A percentile compares a stretch with the other conserved stretches of the same genome.
Conservation (phyloP, 1,140 invertebrate genomes). For the Anastrepha ludens region DNA sequence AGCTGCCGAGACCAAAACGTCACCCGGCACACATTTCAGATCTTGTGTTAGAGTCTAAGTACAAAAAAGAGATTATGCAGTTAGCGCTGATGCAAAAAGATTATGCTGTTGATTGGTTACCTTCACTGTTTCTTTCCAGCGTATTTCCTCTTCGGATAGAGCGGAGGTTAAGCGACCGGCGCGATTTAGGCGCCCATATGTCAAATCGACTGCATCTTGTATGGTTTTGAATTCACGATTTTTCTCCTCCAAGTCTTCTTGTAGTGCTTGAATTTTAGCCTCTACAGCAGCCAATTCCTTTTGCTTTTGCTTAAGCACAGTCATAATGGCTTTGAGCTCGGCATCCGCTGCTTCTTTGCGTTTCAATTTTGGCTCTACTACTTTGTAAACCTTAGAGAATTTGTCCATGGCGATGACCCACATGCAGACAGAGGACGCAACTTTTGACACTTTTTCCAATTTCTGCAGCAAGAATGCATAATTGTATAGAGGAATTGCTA, state of each 20-base stretch:
- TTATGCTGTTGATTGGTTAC: constrained; percentile 71
- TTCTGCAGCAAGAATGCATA: constrained; percentile 74
- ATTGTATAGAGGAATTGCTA: not conserved
- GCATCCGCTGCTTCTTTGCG: constrained; percentile 83
- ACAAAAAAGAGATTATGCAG: not conserved
- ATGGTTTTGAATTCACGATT: constrained; percentile 81
- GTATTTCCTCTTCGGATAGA: constrained; percentile 86
- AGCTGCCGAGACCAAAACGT: constrained; percentile 88
- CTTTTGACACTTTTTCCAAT: constrained; percentile 84
- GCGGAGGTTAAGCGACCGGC: constrained; percentile 89
- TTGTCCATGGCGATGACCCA: constrained; percentile 93
- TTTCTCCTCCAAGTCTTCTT: constrained; percentile 77
- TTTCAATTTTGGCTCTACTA: constrained; percentile 89
- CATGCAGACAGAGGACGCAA: constrained; percentile 91
- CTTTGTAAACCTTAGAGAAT: constrained; percentile 87
- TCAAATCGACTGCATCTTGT: constrained; percentile 85
- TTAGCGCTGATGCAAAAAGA: not conserved
- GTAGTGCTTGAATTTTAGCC: constrained; percentile 73
- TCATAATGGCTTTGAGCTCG: constrained; percentile 85
- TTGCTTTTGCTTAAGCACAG: constrained; percentile 85
- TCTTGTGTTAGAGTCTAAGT: constrained; percentile 61
- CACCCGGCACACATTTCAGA: constrained; percentile 77
- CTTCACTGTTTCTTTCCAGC: constrained; percentile 86
- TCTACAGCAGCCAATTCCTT: constrained; percentile 84
- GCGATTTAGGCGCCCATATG: constrained; percentile 84